These are phyloP conservation scores for Luscinia megarhynchos DNA, from an alignment of 2,797 vertebrate genomes.

Conservation along the genomic window DNA sequence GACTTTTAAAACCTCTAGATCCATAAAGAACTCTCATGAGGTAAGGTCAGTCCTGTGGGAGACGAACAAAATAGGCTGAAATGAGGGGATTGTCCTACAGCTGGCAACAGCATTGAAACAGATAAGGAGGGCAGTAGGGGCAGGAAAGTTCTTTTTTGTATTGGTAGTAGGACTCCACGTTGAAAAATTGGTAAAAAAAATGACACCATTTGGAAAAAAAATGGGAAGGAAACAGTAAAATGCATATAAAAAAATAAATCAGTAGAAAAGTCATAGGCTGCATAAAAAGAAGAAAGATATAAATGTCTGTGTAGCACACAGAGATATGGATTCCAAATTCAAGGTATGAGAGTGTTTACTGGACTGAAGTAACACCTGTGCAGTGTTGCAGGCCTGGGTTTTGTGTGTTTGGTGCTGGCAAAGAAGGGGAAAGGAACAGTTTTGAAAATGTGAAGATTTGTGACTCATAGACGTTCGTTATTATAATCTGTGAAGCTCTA, in stretches of 20 bases:
- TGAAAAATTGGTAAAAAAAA: not conserved
- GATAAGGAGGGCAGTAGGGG: not conserved
- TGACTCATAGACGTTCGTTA: not conserved
- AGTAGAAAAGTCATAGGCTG: not conserved
- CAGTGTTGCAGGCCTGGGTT: not conserved
- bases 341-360: not conserved
- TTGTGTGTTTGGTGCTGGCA: not conserved
- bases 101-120: not conserved
- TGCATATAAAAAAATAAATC: not conserved
- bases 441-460: not conserved
- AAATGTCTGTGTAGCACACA: not conserved
- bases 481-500: not conserved
- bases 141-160: not conserved
- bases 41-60: not conserved
- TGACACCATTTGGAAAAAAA: not conserved
- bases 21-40: not conserved
- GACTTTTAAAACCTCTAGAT: not conserved
- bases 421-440: not conserved
- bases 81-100: not conserved
- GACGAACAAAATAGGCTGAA: not conserved
- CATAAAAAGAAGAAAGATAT: not conserved
- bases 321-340: not conserved
- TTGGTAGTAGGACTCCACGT: not conserved
- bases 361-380: not conserved
- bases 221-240: not conserved